phyloP scores from a whole-genome alignment of 2,113 vertebrate genomes.

The Nycticebus coucang region DNA sequence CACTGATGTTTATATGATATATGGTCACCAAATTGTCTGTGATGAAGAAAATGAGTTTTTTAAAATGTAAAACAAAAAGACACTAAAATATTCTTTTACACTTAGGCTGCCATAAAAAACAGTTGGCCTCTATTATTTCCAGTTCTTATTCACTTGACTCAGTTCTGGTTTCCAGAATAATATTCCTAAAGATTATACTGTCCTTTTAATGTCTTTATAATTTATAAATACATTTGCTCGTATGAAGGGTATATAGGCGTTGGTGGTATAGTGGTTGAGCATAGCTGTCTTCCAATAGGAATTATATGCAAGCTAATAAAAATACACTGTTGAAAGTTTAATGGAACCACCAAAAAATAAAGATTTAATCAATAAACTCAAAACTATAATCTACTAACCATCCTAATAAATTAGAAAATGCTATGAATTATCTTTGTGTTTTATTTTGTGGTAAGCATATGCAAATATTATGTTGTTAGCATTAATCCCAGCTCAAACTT shows the following conservation, averaged over 20 bases:
- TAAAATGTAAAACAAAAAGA: slow-evolving; percentile 34
- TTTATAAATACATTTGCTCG: not conserved
- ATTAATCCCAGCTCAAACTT: slow-evolving; percentile 34
- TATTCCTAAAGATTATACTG: slow-evolving; percentile 39
- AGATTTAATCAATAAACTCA: slow-evolving; percentile 56
- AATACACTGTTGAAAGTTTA: slow-evolving; percentile 35
- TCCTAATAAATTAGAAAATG: not conserved
- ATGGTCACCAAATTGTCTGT: not conserved
- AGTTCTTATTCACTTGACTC: not conserved
- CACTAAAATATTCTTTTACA: not conserved
- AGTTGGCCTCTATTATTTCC: slow-evolving; percentile 15
- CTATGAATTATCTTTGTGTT: not conserved
- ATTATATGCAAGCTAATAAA: slow-evolving; percentile 18
- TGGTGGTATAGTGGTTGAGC: slow-evolving; percentile 89
- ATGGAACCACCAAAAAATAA: not conserved
- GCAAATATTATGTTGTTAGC: not conserved
- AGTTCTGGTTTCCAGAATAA: slow-evolving; percentile 31
- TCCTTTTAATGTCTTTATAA: slow-evolving; percentile 31
- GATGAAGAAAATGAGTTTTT: slow-evolving; percentile 34
- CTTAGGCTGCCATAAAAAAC: slow-evolving; percentile 35
- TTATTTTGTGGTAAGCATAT: slow-evolving; percentile 13
- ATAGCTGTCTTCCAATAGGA: slow-evolving; percentile 88
- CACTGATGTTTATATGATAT: slow-evolving; percentile 1
- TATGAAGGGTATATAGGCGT: not conserved
- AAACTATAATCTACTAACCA: not conserved